phyloP scores from a whole-genome alignment of 2,888 invertebrate genomes.

The Metacarcinus magister region DNA sequence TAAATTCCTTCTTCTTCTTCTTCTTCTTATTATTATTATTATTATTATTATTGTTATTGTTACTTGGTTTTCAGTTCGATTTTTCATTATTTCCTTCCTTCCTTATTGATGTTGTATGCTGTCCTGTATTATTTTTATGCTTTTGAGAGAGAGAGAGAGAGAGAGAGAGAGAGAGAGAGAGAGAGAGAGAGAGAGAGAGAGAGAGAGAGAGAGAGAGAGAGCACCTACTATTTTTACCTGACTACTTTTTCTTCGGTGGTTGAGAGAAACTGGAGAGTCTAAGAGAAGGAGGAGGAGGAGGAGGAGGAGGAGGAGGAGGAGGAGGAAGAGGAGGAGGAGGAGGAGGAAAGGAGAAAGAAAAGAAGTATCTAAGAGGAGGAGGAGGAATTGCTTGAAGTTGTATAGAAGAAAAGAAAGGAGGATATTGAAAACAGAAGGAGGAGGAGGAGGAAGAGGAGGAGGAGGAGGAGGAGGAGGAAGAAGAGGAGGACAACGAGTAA shows the following conservation, averaged over 20 bases:
- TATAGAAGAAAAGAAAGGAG: neutral
- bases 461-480: neutral
- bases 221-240: neutral
- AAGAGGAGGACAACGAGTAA: neutral
- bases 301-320: neutral
- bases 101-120: too few relatives aligned
- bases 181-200: slow-evolving; percentile 7
- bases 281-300: neutral
- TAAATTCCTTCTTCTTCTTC: neutral
- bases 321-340: neutral
- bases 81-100: neutral
- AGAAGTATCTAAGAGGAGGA: neutral
- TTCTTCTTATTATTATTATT: too few relatives aligned
- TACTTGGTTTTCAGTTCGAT: too few relatives aligned
- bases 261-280: neutral
- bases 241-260: neutral
- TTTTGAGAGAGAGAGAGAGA: neutral
- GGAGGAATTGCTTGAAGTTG: neutral
- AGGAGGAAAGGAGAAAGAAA: neutral
- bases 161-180: neutral
- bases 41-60: neutral
- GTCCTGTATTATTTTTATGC: neutral
- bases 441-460: too few relatives aligned
- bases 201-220: slow-evolving; percentile 3
- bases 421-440: neutral